phyloP scores from a whole-genome alignment of 1,140 invertebrate genomes.

The Brachionus calyciflorus region DNA sequence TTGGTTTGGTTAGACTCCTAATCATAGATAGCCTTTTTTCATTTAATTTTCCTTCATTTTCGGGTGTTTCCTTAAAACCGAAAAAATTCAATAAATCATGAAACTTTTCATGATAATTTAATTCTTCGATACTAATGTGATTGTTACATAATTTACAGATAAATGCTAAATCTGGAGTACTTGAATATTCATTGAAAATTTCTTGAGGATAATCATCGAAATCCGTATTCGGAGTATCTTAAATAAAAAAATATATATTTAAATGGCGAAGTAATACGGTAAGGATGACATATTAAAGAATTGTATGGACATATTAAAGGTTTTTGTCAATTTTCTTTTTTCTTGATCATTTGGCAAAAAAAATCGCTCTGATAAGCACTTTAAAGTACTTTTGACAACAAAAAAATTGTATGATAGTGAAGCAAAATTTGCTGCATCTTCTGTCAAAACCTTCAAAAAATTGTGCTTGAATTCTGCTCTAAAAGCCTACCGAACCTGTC shows the following conservation, averaged over 20 bases:
- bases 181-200: not conserved
- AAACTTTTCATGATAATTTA: conserved; percentile 16
- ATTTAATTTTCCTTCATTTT: not conserved
- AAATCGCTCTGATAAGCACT: too few relatives aligned
- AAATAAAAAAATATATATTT: not conserved
- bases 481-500: too few relatives aligned
- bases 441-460: too few relatives aligned
- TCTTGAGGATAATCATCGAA: conserved; percentile 35
- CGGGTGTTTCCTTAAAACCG: not conserved
- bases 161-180: not conserved
- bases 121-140: conserved; percentile 3
- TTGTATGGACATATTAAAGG: too few relatives aligned
- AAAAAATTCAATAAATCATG: conserved; percentile 23
- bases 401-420: too few relatives aligned
- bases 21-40: conserved; percentile 7
- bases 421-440: too few relatives aligned
- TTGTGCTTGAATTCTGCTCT: too few relatives aligned
- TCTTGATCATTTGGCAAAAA: too few relatives aligned
- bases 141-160: conserved; percentile 11
- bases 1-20: not conserved
- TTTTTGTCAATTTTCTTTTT: too few relatives aligned
- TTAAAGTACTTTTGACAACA: too few relatives aligned
- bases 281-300: too few relatives aligned
- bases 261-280: too few relatives aligned
- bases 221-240: conserved; percentile 31